These are phyloP conservation scores for Epinephelus lanceolatus DNA, from an alignment of 2,113 vertebrate genomes.

Conservation along the genomic window DNA sequence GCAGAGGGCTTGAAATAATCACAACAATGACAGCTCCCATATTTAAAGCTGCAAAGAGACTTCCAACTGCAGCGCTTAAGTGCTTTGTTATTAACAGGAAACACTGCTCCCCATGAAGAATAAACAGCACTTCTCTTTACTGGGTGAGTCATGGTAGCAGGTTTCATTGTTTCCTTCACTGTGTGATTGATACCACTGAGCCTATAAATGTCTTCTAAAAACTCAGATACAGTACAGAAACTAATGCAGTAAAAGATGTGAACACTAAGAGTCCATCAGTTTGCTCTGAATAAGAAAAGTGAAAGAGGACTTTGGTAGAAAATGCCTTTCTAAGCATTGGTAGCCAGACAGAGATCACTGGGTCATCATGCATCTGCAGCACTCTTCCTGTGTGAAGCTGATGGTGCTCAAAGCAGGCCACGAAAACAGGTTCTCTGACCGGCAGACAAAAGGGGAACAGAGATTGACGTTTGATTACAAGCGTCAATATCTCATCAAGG, in stretches of 20 bases:
- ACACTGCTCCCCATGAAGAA: conserved; percentile 59
- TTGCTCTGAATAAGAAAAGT: conserved; percentile 9
- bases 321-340: conserved; percentile 55
- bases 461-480: conserved; percentile 35
- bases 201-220: conserved; percentile 7
- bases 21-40: conserved; percentile 74
- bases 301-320: conserved; percentile 17
- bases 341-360: conserved; percentile 68
- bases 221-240: not conserved
- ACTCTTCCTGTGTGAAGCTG: conserved; percentile 71
- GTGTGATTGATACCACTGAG: conserved; percentile 2
- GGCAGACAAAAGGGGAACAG: conserved; percentile 13
- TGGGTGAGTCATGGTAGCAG: conserved; percentile 47
- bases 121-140: conserved; percentile 59
- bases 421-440: conserved; percentile 31
- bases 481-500: conserved; percentile 34
- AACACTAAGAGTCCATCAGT: no score
- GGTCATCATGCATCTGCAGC: conserved; percentile 78
- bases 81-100: conserved; percentile 77
- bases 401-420: conserved; percentile 6
- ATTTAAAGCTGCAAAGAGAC: conserved; percentile 74
- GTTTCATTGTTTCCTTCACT: conserved; percentile 49
- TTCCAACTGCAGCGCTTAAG: conserved; percentile 39
- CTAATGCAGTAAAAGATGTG: not conserved
- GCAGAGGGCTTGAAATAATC: conserved; percentile 69